Evolutionary conservation across 1,140 invertebrate species (phyloP), one percentile per base, ranked within the genome.

Genomic region (Lysiphlebus fabarum): DNA sequence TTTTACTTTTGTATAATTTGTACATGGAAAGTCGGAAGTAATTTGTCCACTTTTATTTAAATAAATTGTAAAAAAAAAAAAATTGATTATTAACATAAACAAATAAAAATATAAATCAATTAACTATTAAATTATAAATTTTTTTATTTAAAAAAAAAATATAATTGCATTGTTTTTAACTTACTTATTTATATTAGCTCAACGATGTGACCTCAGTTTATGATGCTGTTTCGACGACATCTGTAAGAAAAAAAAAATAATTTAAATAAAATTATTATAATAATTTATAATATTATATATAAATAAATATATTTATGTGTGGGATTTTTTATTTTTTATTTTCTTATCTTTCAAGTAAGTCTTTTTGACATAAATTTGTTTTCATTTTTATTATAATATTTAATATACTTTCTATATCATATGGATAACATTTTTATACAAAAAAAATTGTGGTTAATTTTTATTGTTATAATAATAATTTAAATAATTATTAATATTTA

Each of bases 181-280:
- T 42, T 65, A 72, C 73, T 69, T 56, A 70, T 69, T 41, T 69
- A n/a, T n/a, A 67, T 73, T 66, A 65, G 48, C 65, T 71, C 72
- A 69, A 76, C 65, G 66, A 65, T 60, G 61, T 43, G 45, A 58
- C 53, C 61, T 66, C 56, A 68, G 58, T 49, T 54, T 70, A 55
- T 63, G 61, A 56, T 47, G 57, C 64, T 56, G 62, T 70, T 64
- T 67, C 53, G 63, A 65, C 58, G 70, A 64, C 75, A 79, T 79
- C 76, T 79, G 75, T 17, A 77, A 74, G 64, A 50, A 72, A 70
- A 62, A 68, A 57, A 56, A 65, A 63, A 58, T 36, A 42, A 48
- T 55, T 51, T 41, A 10, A 26, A n/a, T n/a, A n/a, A 44, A 57
- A 34, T 42, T 26, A 43, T 8, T 26, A 55, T n/a, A n/a, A 42